phyloP scores from a whole-genome alignment of 92 coral and sea anemone species.

The Bergia sp. region DNA sequence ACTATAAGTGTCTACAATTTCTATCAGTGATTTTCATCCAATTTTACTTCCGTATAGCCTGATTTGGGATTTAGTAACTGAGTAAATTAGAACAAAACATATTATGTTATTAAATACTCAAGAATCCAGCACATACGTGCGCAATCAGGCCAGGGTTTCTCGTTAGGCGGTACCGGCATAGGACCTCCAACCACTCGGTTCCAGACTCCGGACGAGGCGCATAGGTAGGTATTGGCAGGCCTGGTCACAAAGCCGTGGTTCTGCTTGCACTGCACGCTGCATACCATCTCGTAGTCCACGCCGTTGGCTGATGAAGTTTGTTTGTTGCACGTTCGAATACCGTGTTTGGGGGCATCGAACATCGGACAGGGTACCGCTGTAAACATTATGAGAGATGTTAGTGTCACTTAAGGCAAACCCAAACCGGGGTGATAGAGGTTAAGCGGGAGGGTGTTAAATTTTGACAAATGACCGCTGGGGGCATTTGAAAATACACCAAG shows the following conservation, averaged over 20 bases:
- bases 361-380: conserved; percentile 83
- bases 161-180: conserved; percentile 46
- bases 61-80: too few species aligned
- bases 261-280: conserved; percentile 82
- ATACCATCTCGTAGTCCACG: conserved; percentile 76
- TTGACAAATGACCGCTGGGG: too few species aligned
- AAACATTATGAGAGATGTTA: background rate
- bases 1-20: too few species aligned
- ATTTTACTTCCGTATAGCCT: too few species aligned
- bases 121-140: conserved; percentile 66
- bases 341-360: conserved; percentile 82
- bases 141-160: conserved; percentile 96
- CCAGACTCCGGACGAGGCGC: conserved; percentile 86
- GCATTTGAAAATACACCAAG: too few species aligned
- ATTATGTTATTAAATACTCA: too few species aligned
- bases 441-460: too few species aligned
- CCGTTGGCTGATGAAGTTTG: conserved; percentile 63
- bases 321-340: conserved; percentile 82
- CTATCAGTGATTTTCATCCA: too few species aligned
- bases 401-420: background rate
- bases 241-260: conserved; percentile 77
- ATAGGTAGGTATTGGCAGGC: conserved; percentile 67
- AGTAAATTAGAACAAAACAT: too few species aligned
- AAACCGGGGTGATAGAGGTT: background rate
- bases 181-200: conserved; percentile 52